Evolutionary conservation across 2,797 vertebrate genomes (phyloP).

Genomic region (Tarsius wallacei): DNA sequence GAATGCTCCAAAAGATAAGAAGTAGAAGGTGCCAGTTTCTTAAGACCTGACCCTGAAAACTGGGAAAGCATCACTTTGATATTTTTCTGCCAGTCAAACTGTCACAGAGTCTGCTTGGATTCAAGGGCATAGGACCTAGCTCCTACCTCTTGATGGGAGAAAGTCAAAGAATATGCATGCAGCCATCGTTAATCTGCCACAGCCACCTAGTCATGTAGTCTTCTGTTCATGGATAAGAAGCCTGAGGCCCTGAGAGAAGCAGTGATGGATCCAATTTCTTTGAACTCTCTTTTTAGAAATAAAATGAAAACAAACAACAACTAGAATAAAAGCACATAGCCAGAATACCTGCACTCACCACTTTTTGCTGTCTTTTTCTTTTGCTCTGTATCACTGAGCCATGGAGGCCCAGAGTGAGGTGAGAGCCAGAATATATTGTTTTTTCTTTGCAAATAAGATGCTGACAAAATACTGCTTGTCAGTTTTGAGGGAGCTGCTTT

Average conservation of each 20-base stretch:
- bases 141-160: background rate
- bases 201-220: background rate
- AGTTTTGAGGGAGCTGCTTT: background rate
- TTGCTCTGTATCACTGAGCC: background rate
- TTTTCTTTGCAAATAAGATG: background rate
- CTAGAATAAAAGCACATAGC: background rate
- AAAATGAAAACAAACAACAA: background rate
- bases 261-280: background rate
- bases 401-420: background rate
- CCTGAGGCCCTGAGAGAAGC: background rate
- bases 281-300: background rate
- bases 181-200: background rate
- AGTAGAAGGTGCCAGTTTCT: background rate
- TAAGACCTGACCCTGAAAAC: background rate
- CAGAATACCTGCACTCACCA: background rate
- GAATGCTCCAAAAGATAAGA: background rate
- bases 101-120: background rate
- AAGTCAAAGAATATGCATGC: background rate
- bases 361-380: background rate
- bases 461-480: background rate
- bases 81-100: background rate
- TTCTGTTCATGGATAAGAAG: background rate
- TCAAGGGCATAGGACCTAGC: background rate
- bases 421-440: background rate
- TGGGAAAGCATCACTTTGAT: fast-evolving